Conservation (phyloP, 2,797 vertebrate genomes). For the Scarus forsteni region DNA sequence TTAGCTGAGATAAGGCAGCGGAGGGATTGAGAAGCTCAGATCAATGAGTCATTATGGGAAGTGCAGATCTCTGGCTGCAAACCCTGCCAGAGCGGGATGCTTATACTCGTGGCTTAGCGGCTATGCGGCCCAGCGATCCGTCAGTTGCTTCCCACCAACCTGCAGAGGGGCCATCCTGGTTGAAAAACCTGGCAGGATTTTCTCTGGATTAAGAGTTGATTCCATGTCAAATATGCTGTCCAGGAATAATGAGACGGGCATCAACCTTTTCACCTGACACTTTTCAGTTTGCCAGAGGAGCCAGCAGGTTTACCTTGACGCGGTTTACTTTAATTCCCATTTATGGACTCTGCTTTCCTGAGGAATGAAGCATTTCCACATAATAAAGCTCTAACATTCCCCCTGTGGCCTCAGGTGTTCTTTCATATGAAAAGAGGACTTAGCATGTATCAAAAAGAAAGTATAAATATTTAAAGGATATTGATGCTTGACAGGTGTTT, state of each 20-base stretch:
- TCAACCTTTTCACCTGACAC: slow-evolving; percentile 56
- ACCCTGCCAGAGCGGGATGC: slow-evolving; percentile 38
- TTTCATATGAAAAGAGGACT: slow-evolving; percentile 40
- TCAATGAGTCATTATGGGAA: slow-evolving; percentile 73
- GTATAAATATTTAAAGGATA: slow-evolving; percentile 6
- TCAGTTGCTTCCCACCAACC: slow-evolving; percentile 47
- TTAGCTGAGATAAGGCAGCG: slow-evolving; percentile 73
- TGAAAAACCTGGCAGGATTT: slow-evolving; percentile 65
- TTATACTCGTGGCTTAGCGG: slow-evolving; percentile 57
- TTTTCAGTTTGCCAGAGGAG: slow-evolving; percentile 32
- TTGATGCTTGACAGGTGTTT: slow-evolving; percentile 16
- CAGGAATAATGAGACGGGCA: slow-evolving; percentile 64
- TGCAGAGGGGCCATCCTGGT: slow-evolving; percentile 31
- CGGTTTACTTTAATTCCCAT: slow-evolving; percentile 50
- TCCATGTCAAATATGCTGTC: slow-evolving; percentile 71
- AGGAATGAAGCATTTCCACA: slow-evolving; percentile 45
- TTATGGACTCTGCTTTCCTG: slow-evolving; percentile 43
- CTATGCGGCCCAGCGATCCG: slow-evolving; percentile 44
- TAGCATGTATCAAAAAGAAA: slow-evolving; percentile 30
- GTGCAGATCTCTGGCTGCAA: slow-evolving; percentile 39
- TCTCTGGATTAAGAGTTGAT: slow-evolving; percentile 68
- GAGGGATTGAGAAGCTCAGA: slow-evolving; percentile 71
- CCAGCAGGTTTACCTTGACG: slow-evolving; percentile 10
- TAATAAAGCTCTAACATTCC: not conserved
- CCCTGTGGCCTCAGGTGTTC: slow-evolving; percentile 14